These are phyloP conservation scores for Pherbina coryleti DNA, from an alignment of 2,888 invertebrate species.

Conservation along the genomic window DNA sequence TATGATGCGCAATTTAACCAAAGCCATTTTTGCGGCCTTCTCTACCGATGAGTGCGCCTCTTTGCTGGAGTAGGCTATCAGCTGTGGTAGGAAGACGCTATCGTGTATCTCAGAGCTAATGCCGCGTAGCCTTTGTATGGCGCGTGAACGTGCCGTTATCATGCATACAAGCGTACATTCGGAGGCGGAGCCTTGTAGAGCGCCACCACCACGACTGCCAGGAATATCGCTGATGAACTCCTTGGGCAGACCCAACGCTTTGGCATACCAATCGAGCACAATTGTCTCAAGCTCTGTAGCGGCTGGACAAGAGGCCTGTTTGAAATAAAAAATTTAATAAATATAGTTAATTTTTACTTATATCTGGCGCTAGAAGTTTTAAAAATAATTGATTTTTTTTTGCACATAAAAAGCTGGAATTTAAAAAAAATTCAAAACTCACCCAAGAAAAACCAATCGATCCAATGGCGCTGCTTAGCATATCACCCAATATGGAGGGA, in stretches of 20 bases:
- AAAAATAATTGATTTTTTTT: too few relatives aligned
- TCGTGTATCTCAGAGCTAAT: slow-evolving; percentile 72
- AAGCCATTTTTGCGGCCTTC: slow-evolving; percentile 83
- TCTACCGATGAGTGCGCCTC: slow-evolving; percentile 84
- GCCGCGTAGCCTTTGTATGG: slow-evolving; percentile 77
- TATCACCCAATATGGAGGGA: slow-evolving; percentile 91
- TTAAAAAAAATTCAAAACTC: slow-evolving; percentile 45
- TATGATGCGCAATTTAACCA: slow-evolving; percentile 79
- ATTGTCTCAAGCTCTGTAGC: slow-evolving; percentile 89
- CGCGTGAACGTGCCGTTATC: slow-evolving; percentile 80
- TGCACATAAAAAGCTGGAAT: too few relatives aligned
- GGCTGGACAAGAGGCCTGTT: slow-evolving; percentile 85
- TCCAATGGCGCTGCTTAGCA: slow-evolving; percentile 89
- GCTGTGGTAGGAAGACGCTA: slow-evolving; percentile 79
- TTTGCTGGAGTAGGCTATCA: slow-evolving; percentile 82
- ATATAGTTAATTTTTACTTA: background rate
- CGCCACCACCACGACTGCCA: slow-evolving; percentile 79
- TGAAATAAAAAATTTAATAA: background rate
- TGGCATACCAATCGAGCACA: slow-evolving; percentile 86
- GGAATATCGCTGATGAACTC: slow-evolving; percentile 73
- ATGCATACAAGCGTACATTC: slow-evolving; percentile 85
- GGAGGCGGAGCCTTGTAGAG: slow-evolving; percentile 86
- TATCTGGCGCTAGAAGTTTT: background rate
- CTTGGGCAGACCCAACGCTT: slow-evolving; percentile 80
- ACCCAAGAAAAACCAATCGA: slow-evolving; percentile 96